These are phyloP conservation scores for Elephas maximus DNA, from an alignment of 2,113 vertebrate genomes.

Conservation along the genomic window DNA sequence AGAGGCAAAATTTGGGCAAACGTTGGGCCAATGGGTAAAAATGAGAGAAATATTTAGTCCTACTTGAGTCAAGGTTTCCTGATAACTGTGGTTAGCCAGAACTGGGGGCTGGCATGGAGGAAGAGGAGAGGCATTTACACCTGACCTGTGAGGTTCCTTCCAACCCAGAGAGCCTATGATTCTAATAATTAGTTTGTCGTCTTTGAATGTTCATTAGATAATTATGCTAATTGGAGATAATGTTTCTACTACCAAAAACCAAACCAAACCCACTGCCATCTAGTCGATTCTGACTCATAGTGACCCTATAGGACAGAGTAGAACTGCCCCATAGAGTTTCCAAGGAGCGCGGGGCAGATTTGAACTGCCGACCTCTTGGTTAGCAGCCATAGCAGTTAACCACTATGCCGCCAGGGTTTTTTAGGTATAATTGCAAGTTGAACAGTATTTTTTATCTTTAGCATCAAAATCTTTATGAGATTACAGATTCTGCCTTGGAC, in stretches of 20 bases:
- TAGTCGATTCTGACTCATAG: too few relatives aligned
- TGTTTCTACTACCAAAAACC: slow-evolving; percentile 41
- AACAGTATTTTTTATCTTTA: slow-evolving; percentile 61
- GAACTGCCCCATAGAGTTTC: too few relatives aligned
- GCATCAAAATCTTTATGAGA: slow-evolving; percentile 7
- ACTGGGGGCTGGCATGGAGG: not conserved
- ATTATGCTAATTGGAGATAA: slow-evolving; percentile 69
- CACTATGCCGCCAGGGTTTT: too few relatives aligned
- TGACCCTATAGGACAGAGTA: too few relatives aligned
- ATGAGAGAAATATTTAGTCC: not conserved
- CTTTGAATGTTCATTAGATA: slow-evolving; percentile 61
- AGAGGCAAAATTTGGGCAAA: not conserved
- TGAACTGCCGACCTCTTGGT: too few relatives aligned
- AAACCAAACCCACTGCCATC: too few relatives aligned
- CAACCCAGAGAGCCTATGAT: slow-evolving; percentile 43
- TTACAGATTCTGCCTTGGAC: slow-evolving; percentile 41
- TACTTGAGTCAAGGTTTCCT: not conserved
- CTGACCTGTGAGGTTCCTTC: slow-evolving; percentile 51
- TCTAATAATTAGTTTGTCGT: slow-evolving; percentile 60
- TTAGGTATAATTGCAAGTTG: slow-evolving; percentile 58
- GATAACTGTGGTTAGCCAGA: not conserved
- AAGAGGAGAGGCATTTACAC: not conserved
- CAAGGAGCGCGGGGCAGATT: too few relatives aligned
- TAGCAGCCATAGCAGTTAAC: too few relatives aligned
- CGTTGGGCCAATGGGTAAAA: not conserved